Base-by-base conservation (phyloP, 1,140 invertebrate species). In the Aphaenogaster ashmeadi region DNA sequence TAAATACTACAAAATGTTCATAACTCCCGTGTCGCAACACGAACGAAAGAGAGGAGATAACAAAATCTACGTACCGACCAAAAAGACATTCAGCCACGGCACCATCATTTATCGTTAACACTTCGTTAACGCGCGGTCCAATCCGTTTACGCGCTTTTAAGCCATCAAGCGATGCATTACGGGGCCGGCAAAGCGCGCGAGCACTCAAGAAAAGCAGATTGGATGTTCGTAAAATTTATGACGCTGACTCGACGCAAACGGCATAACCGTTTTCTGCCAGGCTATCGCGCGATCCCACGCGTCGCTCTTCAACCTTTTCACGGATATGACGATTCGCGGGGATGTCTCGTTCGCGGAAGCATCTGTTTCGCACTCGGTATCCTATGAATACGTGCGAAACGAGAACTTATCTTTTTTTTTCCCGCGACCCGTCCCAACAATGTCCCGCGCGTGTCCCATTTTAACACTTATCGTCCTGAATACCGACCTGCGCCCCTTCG, bases 131-230 rank as follows among this genome's bases (percentile, higher is more conserved):
- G 69, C 41, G 69, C 33, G 80, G 52, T 18, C 67, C 79, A 83
- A 83, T 83, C 79, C 66, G 79, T 83, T 83, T 83, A 72, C 66
- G 79, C 67, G 79, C 67, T 83, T 83, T 83, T 72, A 83, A 83
- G 38, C 67, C 15, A 72, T 72, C 79, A 72, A 83, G 64, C 78
- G 36, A 81, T 69, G 64, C 78, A 81, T 81, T 81, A 69, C 78
- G 64, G 13, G 13, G 13, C 38, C 78, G 36, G 78, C 21, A 15
- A 41, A 27, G 36, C 15, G 21, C 21, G 38, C 50, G 66, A 56
- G 64, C 79, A 71, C 79, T 81, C 79, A 56, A 83, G 66, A 56
- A 72, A 72, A 72, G 79, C 79, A 72, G 79, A 83, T 83, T 83
- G 79, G 67, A 72, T 71, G 79, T 72, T 58, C 67, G 79, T 72